A percentile compares a stretch with the other conserved stretches of the same genome.
Conservation (phyloP, 2,888 invertebrate genomes). For the Amphipyra tragopoginis region DNA sequence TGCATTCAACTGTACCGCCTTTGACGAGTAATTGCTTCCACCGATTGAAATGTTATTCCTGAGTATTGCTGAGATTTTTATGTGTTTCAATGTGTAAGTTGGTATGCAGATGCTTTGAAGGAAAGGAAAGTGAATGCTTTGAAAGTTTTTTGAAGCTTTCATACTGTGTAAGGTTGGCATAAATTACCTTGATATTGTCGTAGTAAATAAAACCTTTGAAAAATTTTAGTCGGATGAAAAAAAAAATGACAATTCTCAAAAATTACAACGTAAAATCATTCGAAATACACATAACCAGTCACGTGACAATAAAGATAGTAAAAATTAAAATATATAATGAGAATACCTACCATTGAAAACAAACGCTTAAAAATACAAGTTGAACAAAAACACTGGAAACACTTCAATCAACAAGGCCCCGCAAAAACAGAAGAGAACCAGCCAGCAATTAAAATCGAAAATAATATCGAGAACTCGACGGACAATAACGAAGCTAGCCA, state of each 20-base stretch:
- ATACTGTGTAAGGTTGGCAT: too few species aligned
- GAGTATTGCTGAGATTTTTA: constrained; percentile 46
- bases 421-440: constrained; percentile 69
- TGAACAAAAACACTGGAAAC: constrained; percentile 66
- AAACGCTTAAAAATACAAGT: constrained; percentile 60
- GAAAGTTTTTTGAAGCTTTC: too few species aligned
- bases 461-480: constrained; percentile 81
- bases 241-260: not conserved
- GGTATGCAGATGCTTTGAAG: constrained; percentile 14
- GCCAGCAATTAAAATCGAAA: constrained; percentile 83
- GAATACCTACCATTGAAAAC: constrained; percentile 40
- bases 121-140: not conserved
- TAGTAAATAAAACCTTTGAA: too few species aligned
- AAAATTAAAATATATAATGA: constrained; percentile 45
- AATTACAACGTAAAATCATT: not conserved
- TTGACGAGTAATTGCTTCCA: constrained; percentile 89
- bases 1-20: constrained; percentile 88
- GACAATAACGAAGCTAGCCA: constrained; percentile 88
- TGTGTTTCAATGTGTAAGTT: constrained; percentile 39
- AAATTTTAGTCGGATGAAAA: not conserved
- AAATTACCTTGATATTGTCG: too few species aligned
- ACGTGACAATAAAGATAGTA: constrained; percentile 20
- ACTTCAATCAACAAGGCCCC: constrained; percentile 69
- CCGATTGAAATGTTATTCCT: constrained; percentile 83
- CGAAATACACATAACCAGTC: not conserved